A percentile compares a stretch with the other conserved stretches of the same genome.
phyloP scores from a whole-genome alignment of 2,113 vertebrate species.

The Coturnix japonica region DNA sequence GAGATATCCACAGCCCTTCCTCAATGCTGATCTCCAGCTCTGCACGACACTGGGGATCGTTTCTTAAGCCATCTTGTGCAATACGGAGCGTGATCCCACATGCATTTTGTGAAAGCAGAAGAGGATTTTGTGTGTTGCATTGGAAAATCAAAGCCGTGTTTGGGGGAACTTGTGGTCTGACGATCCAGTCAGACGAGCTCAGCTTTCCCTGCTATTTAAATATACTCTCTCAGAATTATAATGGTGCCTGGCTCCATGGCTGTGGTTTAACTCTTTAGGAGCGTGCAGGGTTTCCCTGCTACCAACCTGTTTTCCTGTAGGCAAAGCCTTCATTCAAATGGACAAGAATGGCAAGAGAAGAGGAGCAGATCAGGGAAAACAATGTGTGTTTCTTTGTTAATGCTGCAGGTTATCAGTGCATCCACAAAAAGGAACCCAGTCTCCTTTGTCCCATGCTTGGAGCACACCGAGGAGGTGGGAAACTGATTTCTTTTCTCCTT shows the following conservation, averaged over 20 bases:
- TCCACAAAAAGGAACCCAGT: background rate
- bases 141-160: slow-evolving; percentile 43
- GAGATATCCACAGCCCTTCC: background rate
- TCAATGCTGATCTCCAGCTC: background rate
- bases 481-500: background rate
- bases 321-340: background rate
- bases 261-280: slow-evolving; percentile 42
- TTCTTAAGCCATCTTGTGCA: background rate
- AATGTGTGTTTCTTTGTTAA: background rate
- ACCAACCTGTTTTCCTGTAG: background rate
- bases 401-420: background rate
- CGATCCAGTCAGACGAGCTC: slow-evolving; percentile 63
- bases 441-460: background rate
- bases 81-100: background rate
- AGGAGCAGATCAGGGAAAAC: background rate
- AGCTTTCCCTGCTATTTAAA: slow-evolving; percentile 51
- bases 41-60: background rate
- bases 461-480: background rate
- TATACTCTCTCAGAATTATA: slow-evolving; percentile 22
- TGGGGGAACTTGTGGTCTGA: slow-evolving; percentile 38
- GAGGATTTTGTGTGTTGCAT: background rate
- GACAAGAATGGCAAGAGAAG: background rate
- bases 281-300: background rate
- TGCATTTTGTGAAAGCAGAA: background rate
- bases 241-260: background rate